Percentiles rank a stretch among this genome's conserved stretches.
These are phyloP conservation scores for Saccostrea glomerata DNA, from an alignment of 1,140 invertebrate species.

Conservation along the genomic window DNA sequence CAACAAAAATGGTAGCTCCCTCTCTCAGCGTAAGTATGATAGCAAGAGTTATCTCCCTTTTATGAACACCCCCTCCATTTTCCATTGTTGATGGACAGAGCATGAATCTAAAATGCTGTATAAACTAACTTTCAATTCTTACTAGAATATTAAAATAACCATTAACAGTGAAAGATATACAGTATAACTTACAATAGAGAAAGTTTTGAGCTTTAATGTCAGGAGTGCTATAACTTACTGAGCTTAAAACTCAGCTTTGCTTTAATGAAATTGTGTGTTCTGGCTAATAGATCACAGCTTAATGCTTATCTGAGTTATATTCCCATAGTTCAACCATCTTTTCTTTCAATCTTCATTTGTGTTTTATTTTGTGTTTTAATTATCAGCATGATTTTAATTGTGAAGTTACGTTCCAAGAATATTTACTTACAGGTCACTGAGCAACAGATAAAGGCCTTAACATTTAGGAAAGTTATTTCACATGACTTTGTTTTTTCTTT, in stretches of 20 bases:
- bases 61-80: background rate
- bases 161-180: background rate
- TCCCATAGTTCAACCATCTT: background rate
- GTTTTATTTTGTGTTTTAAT: background rate
- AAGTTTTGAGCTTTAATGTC: background rate
- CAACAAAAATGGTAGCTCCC: slow-evolving; percentile 87
- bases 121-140: background rate
- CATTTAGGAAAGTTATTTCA: background rate
- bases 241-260: slow-evolving; percentile 13
- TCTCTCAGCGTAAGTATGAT: slow-evolving; percentile 90
- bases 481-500: slow-evolving; percentile 36
- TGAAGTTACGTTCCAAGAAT: background rate
- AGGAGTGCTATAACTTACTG: background rate
- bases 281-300: background rate
- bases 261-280: background rate
- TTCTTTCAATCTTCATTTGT: background rate
- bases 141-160: background rate
- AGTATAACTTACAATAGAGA: background rate
- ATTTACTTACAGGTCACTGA: background rate
- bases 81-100: background rate
- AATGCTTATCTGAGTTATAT: background rate
- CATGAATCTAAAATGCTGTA: background rate
- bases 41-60: background rate
- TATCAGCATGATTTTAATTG: background rate
- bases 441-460: background rate